phyloP scores from a whole-genome alignment of 2,797 vertebrate genomes.

The Eulemur rubriventer region DNA sequence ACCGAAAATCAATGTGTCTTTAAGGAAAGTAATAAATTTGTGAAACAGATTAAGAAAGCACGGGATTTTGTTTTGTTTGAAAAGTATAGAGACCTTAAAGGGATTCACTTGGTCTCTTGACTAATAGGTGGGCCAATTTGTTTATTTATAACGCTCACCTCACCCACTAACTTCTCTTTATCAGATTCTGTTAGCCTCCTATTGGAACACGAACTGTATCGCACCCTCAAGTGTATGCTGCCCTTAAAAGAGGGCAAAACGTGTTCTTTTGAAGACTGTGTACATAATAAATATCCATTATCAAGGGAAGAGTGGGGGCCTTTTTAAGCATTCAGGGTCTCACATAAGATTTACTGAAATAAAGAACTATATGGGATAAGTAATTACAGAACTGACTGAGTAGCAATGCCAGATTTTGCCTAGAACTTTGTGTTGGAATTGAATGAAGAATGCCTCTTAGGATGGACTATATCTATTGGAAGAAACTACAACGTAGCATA shows the following conservation, averaged over 20 bases:
- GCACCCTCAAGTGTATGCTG: not conserved
- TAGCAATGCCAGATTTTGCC: not conserved
- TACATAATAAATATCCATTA: not conserved
- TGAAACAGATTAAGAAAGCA: conserved; percentile 48
- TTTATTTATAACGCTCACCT: not conserved
- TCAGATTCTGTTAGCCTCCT: not conserved
- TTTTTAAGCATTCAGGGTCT: not conserved
- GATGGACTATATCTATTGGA: not conserved
- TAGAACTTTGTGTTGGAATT: not conserved
- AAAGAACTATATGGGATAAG: not conserved
- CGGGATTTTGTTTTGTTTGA: not conserved
- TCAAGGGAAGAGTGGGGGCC: not conserved
- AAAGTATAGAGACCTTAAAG: conserved; percentile 25
- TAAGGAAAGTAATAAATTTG: conserved; percentile 56
- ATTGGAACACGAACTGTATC: not conserved
- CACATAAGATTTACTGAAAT: conserved; percentile 20
- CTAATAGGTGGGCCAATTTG: not conserved
- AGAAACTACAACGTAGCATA: not conserved
- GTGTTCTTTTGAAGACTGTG: not conserved
- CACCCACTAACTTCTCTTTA: not conserved
- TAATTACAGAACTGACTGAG: not conserved
- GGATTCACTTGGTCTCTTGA: conserved; percentile 33
- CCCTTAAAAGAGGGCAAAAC: not conserved
- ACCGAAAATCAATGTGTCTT: conserved; percentile 58
- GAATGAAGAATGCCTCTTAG: not conserved